Evolutionary conservation across 1,140 invertebrate species (phyloP).

Genomic region (Asbolus verrucosus): DNA sequence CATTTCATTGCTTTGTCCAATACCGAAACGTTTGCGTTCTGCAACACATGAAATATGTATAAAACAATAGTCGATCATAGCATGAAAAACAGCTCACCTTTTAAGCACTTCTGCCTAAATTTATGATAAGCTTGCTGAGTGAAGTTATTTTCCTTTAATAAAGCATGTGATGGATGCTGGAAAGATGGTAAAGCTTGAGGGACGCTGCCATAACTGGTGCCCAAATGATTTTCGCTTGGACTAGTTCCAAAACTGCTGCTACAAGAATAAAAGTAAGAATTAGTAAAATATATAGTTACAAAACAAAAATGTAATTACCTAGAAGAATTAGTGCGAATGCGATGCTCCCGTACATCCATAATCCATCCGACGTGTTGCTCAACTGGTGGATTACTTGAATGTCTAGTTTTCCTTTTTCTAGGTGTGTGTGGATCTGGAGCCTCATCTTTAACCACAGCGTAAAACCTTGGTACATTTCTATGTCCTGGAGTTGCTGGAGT

Average conservation of each 20-base stretch:
- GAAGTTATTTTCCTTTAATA: constrained; percentile 98
- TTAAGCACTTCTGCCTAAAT: constrained; percentile 92
- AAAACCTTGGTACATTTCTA: constrained; percentile 81
- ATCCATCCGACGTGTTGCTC: constrained; percentile 98
- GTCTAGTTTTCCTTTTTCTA: constrained; percentile 91
- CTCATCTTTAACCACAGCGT: constrained; percentile 91
- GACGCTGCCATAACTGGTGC: constrained; percentile 81
- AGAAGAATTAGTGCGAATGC: constrained; percentile 79
- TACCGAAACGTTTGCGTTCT: constrained; percentile 92
- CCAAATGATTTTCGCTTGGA: constrained; percentile 73
- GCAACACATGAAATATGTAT: constrained; percentile 58
- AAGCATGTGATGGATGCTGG: constrained; percentile 95
- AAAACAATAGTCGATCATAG: too few species aligned
- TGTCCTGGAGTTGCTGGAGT: constrained; percentile 56
- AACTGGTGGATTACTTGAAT: constrained; percentile 91
- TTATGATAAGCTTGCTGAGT: constrained; percentile 97
- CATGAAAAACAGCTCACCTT: constrained; percentile 80
- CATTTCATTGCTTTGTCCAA: constrained; percentile 96
- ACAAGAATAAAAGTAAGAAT: too few species aligned
- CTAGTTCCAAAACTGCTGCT: constrained; percentile 76
- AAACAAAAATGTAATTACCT: constrained; percentile 66
- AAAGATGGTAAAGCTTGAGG: constrained; percentile 89
- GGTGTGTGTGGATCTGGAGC: constrained; percentile 74
- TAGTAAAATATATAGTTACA: constrained; percentile 19
- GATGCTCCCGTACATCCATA: constrained; percentile 88